These are phyloP conservation scores for Geotrypetes seraphini DNA, from an alignment of 2,797 vertebrate species.

Conservation along the genomic window DNA sequence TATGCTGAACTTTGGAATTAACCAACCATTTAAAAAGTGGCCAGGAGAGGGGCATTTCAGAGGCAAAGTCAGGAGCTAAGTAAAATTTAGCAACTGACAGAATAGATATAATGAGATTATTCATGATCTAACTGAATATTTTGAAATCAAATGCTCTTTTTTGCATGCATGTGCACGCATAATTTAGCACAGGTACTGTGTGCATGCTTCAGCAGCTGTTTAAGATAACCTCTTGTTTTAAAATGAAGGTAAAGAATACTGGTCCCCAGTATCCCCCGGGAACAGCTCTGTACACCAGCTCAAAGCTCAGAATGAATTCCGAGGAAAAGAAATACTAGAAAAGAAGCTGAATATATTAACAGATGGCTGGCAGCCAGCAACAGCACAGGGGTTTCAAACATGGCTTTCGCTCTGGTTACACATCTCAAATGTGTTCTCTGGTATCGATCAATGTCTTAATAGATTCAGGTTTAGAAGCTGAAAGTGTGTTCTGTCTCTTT, in stretches of 20 bases:
- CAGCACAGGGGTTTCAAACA: not conserved
- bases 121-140: too few relatives aligned
- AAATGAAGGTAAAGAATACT: too few relatives aligned
- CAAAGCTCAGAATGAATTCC: not conserved
- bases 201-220: too few relatives aligned
- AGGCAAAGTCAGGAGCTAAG: not conserved
- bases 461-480: too few relatives aligned
- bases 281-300: not conserved
- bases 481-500: conserved; percentile 1
- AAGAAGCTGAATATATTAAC: not conserved
- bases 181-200: too few relatives aligned
- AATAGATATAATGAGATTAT: too few relatives aligned
- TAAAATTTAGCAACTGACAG: too few relatives aligned
- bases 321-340: fast-evolving
- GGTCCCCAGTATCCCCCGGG: not conserved
- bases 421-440: conserved; percentile 23
- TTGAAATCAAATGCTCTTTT: too few relatives aligned
- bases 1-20: too few relatives aligned
- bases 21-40: too few relatives aligned
- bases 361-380: conserved; percentile 8
- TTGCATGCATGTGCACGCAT: too few relatives aligned
- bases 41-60: not conserved
- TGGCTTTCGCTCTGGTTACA: conserved; percentile 7
- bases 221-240: too few relatives aligned
- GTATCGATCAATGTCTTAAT: conserved; percentile 15